Percentiles rank a stretch among this genome's conserved stretches.
Conservation (phyloP, 2,888 invertebrate species). For the Parochlus steinenii region DNA sequence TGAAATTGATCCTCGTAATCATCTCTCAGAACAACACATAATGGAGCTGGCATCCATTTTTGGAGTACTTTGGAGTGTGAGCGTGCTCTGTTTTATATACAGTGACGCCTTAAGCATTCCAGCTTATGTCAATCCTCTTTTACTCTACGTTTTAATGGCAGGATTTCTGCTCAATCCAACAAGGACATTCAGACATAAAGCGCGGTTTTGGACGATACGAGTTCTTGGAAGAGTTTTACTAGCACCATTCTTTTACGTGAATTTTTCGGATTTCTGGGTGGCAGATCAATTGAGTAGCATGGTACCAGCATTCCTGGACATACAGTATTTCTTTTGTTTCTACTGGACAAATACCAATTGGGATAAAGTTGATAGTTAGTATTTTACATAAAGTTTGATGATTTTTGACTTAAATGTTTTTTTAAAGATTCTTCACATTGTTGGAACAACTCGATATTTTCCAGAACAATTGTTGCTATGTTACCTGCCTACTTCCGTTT, state of each 20-base stretch:
- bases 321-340: conserved; percentile 65
- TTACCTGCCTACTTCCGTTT: conserved; percentile 76
- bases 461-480: conserved; percentile 51
- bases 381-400: not conserved
- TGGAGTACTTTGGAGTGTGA: conserved; percentile 56
- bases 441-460: conserved; percentile 30
- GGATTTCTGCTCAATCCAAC: conserved; percentile 61
- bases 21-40: conserved; percentile 55
- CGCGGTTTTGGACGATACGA: conserved; percentile 52
- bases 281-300: conserved; percentile 72
- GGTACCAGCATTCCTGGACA: conserved; percentile 56
- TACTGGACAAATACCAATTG: conserved; percentile 45
- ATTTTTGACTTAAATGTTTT: not conserved
- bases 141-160: conserved; percentile 47
- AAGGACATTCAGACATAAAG: conserved; percentile 55
- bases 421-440: not conserved
- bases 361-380: conserved; percentile 32
- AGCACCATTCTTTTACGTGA: conserved; percentile 62
- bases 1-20: conserved; percentile 63
- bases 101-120: conserved; percentile 49
- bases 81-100: conserved; percentile 49
- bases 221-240: conserved; percentile 42
- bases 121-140: conserved; percentile 58
- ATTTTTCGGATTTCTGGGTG: conserved; percentile 75
- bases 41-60: conserved; percentile 63